Percentiles rank a stretch among this genome's conserved stretches.
phyloP scores from a whole-genome alignment of 2,888 invertebrate species.

The Phoenoteleia sp. region DNA sequence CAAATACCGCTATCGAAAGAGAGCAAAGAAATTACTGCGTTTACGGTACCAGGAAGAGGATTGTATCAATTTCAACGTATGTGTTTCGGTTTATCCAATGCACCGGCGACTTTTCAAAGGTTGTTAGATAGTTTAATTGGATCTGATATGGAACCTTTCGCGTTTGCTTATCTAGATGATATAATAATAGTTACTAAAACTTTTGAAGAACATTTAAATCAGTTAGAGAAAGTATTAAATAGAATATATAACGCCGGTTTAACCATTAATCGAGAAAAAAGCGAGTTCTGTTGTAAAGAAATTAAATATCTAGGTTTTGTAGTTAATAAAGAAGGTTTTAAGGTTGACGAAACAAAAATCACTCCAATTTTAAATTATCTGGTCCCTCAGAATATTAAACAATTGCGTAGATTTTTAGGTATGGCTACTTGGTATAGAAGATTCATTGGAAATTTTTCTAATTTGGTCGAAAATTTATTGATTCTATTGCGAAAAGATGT shows the following conservation, averaged over 20 bases:
- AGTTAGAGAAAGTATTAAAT: not conserved
- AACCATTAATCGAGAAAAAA: slow-evolving; percentile 1
- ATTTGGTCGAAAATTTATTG: not conserved
- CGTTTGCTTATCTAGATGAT: slow-evolving; percentile 5
- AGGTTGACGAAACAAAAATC: not conserved
- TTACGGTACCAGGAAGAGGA: not conserved
- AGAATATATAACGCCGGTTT: not conserved
- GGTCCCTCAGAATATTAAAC: not conserved
- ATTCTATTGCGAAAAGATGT: slow-evolving; percentile 25
- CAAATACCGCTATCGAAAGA: not conserved
- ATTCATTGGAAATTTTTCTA: not conserved
- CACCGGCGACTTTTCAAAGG: not conserved
- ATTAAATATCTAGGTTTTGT: slow-evolving; percentile 1
- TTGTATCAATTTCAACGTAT: not conserved
- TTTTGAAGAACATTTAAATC: slow-evolving; percentile 14
- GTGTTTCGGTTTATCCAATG: not conserved
- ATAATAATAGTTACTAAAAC: not conserved
- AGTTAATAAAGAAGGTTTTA: not conserved
- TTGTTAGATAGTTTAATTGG: not conserved
- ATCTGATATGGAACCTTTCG: not conserved
- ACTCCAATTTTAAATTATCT: not conserved
- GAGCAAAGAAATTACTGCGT: too few species aligned
- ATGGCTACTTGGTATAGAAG: not conserved
- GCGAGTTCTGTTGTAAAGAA: slow-evolving; percentile 1
- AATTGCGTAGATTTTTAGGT: slow-evolving; percentile 5